Evolutionary conservation across 2,113 vertebrate species (phyloP).

Genomic region (Hylia prasina): DNA sequence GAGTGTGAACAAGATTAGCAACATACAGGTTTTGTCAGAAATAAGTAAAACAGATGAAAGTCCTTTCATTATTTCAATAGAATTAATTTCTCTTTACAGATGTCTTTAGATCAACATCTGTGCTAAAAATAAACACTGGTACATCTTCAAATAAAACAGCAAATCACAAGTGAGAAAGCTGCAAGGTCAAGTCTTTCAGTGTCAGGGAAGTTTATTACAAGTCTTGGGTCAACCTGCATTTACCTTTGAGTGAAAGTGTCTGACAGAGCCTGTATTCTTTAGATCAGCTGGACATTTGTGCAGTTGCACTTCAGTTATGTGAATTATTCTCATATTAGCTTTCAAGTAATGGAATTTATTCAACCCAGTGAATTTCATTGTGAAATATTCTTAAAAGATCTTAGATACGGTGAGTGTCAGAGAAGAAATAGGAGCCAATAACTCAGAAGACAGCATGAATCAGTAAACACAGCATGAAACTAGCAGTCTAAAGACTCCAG

Average conservation of each 20-base stretch:
- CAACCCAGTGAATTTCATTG: background rate
- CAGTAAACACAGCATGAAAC: conserved; percentile 8
- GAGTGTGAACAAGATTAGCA: background rate
- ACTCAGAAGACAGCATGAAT: background rate
- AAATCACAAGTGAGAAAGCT: background rate
- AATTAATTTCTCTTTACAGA: background rate
- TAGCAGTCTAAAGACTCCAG: background rate
- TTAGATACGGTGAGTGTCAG: background rate
- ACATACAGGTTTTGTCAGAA: background rate
- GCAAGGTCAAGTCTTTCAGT: background rate
- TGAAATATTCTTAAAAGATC: background rate
- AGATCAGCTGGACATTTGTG: background rate
- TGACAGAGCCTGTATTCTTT: background rate
- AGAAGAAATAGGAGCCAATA: conserved; percentile 10
- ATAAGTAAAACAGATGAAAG: background rate
- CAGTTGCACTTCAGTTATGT: background rate
- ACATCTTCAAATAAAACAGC: background rate
- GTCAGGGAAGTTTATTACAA: background rate
- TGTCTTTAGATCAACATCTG: background rate
- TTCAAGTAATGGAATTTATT: conserved; percentile 14
- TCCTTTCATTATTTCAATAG: background rate
- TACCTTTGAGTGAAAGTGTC: background rate
- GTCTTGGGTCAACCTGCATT: background rate
- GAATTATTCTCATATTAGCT: background rate
- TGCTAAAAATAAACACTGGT: background rate